Evolutionary conservation across 2,797 vertebrate genomes (phyloP), one percentile per base, ranked within the genome.

Genomic region (Sebastes hubbsi): DNA sequence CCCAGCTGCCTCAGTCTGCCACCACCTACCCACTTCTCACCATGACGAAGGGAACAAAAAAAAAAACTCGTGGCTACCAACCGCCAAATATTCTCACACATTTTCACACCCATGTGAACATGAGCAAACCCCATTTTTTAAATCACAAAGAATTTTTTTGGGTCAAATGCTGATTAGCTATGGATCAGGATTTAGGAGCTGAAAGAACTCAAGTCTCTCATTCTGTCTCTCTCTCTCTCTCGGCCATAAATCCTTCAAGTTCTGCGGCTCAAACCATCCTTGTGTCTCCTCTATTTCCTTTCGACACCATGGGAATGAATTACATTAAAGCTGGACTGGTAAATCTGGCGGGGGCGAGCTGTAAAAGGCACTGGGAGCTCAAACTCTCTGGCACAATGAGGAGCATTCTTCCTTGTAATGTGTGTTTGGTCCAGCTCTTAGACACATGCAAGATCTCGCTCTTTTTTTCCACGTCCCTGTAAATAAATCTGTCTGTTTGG

Each of bases 121-220:
- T n/a, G 60, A 78, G 24, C 29, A 52, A 69, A 74, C 34, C 25
- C 30, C 16, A 24, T 86, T 89, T 77, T 75, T 75, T 34, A 77
- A 54, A 54, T 83, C 72, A 80, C 56, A 83, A 74, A 82, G 67
- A 84, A 49, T 46, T 84, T 80, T 79, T 79, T 75, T 82, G 80
- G 77, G 83, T 91, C 75, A 90, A 87, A 88, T 74, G 76, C 72
- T 75, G 85, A 93, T 88, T 91, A 82, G 86, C 79, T 78, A 85
- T 79, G 84, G 77, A 77, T 86, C 68, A 65, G 66, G 87, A 86
- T 89, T 88, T 83, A 49, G 60, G 49, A 78, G 77, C 42, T 80
- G 61, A 73, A 81, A 87, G 52, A 82, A 75, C 22, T 78, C 22
- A 24, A 77, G 72, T 77, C 70, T 84, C 73, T 76, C 42, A 52